These are phyloP conservation scores for Apis mellifera DNA, from an alignment of 1,140 invertebrate species.

Conservation along the genomic window Amel_HAv3.1 CM009934.2:3494001-3494500, in stretches of 20 bases:
- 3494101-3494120: conserved; percentile 84
- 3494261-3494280: background rate
- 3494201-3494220: background rate
- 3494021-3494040: conserved; percentile 93
- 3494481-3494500: background rate
- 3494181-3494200: conserved; percentile 44
- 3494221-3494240: background rate
- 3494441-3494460: background rate
- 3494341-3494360: background rate
- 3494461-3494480: background rate
- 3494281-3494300: background rate
- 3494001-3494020: conserved; percentile 87
- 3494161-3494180: conserved; percentile 59
- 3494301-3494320: background rate
- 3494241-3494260: background rate
- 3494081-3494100: conserved; percentile 87
- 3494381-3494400: background rate
- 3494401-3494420: background rate
- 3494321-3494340: background rate
- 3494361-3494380: background rate
- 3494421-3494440: background rate
- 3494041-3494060: conserved; percentile 96
- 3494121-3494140: conserved; percentile 83
- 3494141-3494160: conserved; percentile 73
- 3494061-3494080: conserved; percentile 94